Conservation (phyloP, 2,888 invertebrate species). For the Plagiodera versicolora region DNA sequence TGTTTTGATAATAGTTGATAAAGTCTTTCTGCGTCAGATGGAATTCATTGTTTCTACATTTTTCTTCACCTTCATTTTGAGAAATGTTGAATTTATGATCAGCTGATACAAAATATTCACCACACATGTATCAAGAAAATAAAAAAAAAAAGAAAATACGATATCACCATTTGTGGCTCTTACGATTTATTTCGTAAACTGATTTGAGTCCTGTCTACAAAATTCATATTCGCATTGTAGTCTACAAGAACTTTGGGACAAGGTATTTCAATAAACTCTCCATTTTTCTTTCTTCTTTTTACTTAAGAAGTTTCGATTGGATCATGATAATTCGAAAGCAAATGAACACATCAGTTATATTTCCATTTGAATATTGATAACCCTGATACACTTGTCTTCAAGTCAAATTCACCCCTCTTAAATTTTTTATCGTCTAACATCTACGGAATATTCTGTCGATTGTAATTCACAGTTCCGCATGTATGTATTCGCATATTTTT, state of each 20-base stretch:
- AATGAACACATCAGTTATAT: slow-evolving; percentile 3
- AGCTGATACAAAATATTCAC: slow-evolving; percentile 28
- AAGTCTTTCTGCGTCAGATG: slow-evolving; percentile 22
- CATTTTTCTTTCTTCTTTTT: slow-evolving; percentile 29
- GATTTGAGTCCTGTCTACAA: slow-evolving; percentile 36
- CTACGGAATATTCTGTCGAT: neutral
- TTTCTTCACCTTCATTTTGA: neutral
- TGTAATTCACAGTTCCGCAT: too few relatives aligned
- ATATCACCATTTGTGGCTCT: slow-evolving; percentile 38
- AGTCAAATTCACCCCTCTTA: slow-evolving; percentile 21
- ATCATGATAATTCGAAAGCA: neutral
- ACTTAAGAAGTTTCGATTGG: neutral
- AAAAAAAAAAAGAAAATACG: slow-evolving; percentile 37
- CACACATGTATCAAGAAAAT: slow-evolving; percentile 36
- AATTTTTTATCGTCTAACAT: slow-evolving; percentile 16
- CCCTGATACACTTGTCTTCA: slow-evolving; percentile 3
- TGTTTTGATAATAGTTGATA: slow-evolving; percentile 19
- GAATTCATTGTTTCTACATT: neutral
- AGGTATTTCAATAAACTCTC: slow-evolving; percentile 27
- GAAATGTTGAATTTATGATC: slow-evolving; percentile 5
- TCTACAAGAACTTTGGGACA: slow-evolving; percentile 36
- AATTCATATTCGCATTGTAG: slow-evolving; percentile 41
- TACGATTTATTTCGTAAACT: slow-evolving; percentile 37
- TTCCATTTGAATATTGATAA: slow-evolving; percentile 4
- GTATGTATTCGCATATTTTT: neutral